Evolutionary conservation across 2,113 vertebrate species (phyloP).

Genomic region (Ramphastos sulfuratus): DNA sequence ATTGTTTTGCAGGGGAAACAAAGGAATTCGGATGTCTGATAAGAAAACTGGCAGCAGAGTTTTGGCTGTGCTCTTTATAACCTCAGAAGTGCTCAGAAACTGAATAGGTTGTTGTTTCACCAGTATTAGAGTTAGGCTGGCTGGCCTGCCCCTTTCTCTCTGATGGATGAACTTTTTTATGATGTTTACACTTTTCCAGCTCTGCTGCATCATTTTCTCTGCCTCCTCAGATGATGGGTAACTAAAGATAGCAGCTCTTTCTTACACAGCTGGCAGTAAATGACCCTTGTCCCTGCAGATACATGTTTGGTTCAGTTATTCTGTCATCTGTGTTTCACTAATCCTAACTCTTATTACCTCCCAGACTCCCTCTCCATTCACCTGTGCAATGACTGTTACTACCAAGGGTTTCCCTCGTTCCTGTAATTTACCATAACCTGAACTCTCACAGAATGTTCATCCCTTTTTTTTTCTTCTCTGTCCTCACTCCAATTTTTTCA

Average conservation of each 20-base stretch:
- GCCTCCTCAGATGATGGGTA: neutral
- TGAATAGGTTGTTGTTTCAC: neutral
- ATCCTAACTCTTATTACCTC: neutral
- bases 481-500: neutral
- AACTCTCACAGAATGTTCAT: neutral
- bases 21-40: neutral
- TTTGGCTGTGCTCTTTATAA: neutral
- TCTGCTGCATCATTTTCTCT: slow-evolving; percentile 26
- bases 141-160: neutral
- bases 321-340: neutral
- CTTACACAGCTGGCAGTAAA: neutral
- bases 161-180: neutral
- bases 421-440: neutral
- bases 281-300: slow-evolving; percentile 2
- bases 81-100: neutral
- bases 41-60: neutral
- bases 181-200: neutral
- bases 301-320: slow-evolving; percentile 30
- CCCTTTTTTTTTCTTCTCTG: neutral
- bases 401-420: neutral
- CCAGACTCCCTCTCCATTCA: neutral
- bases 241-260: slow-evolving; percentile 32
- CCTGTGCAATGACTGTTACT: neutral
- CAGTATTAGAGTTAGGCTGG: neutral
- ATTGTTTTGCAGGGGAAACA: neutral